A percentile compares a stretch with the other conserved stretches of the same genome.
phyloP scores from a whole-genome alignment of 2,888 invertebrate genomes.

The Drosophila cyrtoloma region DNA sequence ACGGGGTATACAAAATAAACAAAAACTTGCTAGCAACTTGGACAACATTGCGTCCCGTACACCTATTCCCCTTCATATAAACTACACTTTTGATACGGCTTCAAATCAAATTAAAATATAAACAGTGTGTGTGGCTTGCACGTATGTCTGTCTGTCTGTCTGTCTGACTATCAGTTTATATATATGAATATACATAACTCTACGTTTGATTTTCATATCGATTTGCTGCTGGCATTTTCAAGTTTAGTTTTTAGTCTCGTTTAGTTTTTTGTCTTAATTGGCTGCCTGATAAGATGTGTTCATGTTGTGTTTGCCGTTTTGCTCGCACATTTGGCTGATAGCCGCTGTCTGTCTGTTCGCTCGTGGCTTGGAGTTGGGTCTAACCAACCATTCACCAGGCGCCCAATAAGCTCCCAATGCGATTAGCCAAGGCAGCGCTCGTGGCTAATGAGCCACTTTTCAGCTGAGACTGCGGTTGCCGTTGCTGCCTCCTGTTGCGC shows the following conservation, averaged over 20 bases:
- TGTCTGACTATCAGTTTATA: slow-evolving; percentile 8
- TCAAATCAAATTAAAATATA: slow-evolving; percentile 73
- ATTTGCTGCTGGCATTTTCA: slow-evolving; percentile 66
- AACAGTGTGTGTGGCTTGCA: slow-evolving; percentile 48
- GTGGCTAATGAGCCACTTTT: slow-evolving; percentile 56
- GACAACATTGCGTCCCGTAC: slow-evolving; percentile 4
- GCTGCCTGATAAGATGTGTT: slow-evolving; percentile 77
- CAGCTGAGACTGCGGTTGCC: slow-evolving; percentile 1
- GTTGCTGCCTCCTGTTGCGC: slow-evolving; percentile 47
- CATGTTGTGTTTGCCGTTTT: slow-evolving; percentile 62
- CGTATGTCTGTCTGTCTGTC: slow-evolving; percentile 46
- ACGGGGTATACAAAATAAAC: slow-evolving; percentile 14
- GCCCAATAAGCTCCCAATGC: slow-evolving; percentile 30
- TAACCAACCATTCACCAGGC: slow-evolving; percentile 46
- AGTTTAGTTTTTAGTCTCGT: slow-evolving; percentile 53
- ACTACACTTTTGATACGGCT: slow-evolving; percentile 1
- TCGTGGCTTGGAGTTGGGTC: slow-evolving; percentile 3
- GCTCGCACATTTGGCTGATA: slow-evolving; percentile 46
- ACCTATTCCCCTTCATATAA: not conserved
- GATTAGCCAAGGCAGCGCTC: slow-evolving; percentile 43
- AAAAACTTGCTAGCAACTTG: slow-evolving; percentile 14
- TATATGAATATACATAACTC: slow-evolving; percentile 9
- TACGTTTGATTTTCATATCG: slow-evolving; percentile 67
- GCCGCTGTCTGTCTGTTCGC: slow-evolving; percentile 6
- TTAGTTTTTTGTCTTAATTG: slow-evolving; percentile 76